Base-by-base conservation (phyloP, 2,797 vertebrate species). In the Argyrosomus regius region DNA sequence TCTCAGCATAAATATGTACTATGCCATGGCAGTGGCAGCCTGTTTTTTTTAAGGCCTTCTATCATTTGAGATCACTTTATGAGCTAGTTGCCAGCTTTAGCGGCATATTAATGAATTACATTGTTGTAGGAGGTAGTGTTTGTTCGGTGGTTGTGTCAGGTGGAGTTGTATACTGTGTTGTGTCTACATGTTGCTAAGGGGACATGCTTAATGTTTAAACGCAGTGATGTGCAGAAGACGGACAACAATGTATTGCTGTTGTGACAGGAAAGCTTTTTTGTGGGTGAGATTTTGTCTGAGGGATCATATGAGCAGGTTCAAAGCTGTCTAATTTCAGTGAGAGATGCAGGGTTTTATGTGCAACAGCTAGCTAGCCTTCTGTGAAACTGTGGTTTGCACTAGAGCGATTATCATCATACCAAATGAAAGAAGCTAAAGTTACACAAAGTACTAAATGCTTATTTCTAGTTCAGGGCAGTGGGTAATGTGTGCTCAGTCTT, bases 21-120 rank as follows among this genome's bases (percentile, higher is more conserved):
- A 43, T 70, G 67, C 72, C 57, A 67, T 78, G 45, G 17, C 20
- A 64, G 39, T 24, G 56, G 41, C 46, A 75, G n/a, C 53, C 24
- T 82, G 63, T 71, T 31, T 48, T 48, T 48, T 61, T 77, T 10
- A 76, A 74, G 65, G 80, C 70, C 72, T 83, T 88, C 59, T 28
- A 48, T 78, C 4, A 50, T 63, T 66, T 77, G 54, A 77, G 4
- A 49, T 78, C 22, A 64, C 63, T 78, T 71, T 74, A 56, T 62
- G 48, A 74, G 39, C 10, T 43, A 45, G 46, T 79, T 2, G 5
- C 26, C 26, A 26, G 63, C 6, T 45, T 18, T 46, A 35, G 41
- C 50, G 58, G 18, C 41, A 46, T 31, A 74, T 64, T 57, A 45
- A 53, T 61, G 9, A 72, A 7, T 50, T 60, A 1, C 68, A 66